Evolutionary conservation across 1,140 invertebrate genomes (phyloP), one percentile per base, ranked within the genome.

Genomic region (Drosophila grimshawi): DNA sequence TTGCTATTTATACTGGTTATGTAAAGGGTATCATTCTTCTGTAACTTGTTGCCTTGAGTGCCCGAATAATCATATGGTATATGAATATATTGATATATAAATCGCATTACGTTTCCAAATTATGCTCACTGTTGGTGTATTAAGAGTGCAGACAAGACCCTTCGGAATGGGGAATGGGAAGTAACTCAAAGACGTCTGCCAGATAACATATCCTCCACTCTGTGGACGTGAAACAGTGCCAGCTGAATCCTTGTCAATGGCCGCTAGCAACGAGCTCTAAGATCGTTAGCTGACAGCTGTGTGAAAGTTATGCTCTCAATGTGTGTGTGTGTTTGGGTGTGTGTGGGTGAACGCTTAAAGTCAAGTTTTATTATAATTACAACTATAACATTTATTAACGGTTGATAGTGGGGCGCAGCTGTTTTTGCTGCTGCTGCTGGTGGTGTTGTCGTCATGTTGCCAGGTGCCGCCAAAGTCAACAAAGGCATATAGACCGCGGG

Each of bases 361-460:
- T 88, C 80, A 85, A 89, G 78, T 89, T 89, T 89, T 89, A 89
- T 89, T 89, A 89, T 89, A 89, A 89, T 89, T 89, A 89, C 78
- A 89, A 89, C 80, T 89, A 89, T 89, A 89, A 90, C 85, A 85
- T 79, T 90, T 89, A 89, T 89, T 85, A 89, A 89, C 85, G 86
- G 78, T 61, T 72, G 77, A 78, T 61, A 71, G 71, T 57, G 73
- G 62, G 66, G 39, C 56, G 32, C 78, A 80, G 80, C 77, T 82
- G 83, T 70, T 78, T 61, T 71, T 67, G 59, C 46, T 76, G 57
- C 32, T 65, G 6, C 35, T n/a, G 11, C n/a, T 19, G 62, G 19
- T 19, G 19, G 1, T 19, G 39, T 41, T 41, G 39, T 52, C 48
- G 62, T n/a, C 64, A 48, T 43, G 41, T 70, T 66, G 67, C 80